phyloP scores from a whole-genome alignment of 2,888 invertebrate genomes.

The Hylaea fasciaria region DNA sequence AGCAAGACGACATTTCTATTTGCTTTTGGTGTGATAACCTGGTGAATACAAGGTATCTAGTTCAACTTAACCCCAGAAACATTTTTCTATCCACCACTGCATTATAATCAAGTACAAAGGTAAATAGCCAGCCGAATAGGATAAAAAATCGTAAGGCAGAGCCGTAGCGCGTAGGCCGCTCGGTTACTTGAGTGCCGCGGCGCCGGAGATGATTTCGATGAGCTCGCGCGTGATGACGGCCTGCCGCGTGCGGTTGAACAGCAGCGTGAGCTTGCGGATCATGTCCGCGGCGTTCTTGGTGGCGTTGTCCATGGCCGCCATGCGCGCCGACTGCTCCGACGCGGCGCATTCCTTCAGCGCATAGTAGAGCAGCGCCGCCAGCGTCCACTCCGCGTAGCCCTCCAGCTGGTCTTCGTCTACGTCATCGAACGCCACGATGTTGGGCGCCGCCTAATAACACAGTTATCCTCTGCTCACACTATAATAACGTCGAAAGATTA shows the following conservation, averaged over 20 bases:
- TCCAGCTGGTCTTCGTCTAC: constrained; percentile 87
- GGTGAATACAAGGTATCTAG: too few species aligned
- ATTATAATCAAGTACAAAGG: too few species aligned
- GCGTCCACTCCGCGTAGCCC: constrained; percentile 89
- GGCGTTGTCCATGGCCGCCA: constrained; percentile 94
- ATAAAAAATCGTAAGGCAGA: not conserved
- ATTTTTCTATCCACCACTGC: too few species aligned
- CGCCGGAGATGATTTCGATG: constrained; percentile 96
- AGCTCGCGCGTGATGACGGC: constrained; percentile 95
- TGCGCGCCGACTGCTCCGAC: constrained; percentile 91
- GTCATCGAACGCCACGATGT: constrained; percentile 88
- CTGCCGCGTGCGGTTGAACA: constrained; percentile 91
- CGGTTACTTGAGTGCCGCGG: constrained; percentile 88
- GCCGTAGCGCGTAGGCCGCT: too few species aligned
- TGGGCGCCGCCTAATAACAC: constrained; percentile 78
- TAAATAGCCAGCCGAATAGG: not conserved
- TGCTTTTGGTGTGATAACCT: too few species aligned
- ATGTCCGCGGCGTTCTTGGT: constrained; percentile 93
- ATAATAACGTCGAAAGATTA: too few species aligned
- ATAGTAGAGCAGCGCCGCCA: constrained; percentile 89
- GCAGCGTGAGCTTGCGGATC: constrained; percentile 89
- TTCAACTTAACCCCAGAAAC: too few species aligned
- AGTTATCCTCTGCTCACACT: too few species aligned
- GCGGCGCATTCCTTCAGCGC: constrained; percentile 90
- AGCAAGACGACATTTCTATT: too few species aligned